Conservation (phyloP, 2,797 vertebrate genomes). For the Catharus ustulatus region DNA sequence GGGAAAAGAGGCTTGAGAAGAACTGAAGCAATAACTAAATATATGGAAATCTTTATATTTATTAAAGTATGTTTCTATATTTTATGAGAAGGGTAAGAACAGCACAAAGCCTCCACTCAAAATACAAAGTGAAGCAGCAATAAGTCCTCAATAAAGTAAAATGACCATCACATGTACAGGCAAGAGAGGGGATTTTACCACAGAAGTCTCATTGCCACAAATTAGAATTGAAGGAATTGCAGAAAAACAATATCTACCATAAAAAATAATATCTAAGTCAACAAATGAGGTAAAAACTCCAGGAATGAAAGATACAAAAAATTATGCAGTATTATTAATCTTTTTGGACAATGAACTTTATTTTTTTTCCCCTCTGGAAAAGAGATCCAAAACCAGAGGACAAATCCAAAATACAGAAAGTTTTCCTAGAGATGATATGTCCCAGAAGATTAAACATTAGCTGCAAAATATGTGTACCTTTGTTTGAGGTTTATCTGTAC, state of each 20-base stretch:
- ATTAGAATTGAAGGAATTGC: not conserved
- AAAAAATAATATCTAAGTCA: not conserved
- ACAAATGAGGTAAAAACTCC: not conserved
- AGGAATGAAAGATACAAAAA: not conserved
- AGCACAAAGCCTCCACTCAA: not conserved
- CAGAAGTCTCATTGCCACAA: not conserved
- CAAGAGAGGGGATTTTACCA: not conserved
- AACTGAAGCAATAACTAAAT: not conserved
- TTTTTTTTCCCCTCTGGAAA: not conserved
- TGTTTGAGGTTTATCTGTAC: not conserved
- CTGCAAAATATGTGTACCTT: not conserved
- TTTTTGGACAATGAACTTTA: not conserved
- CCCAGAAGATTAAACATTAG: not conserved
- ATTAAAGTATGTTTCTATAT: not conserved
- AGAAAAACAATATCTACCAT: accelerated
- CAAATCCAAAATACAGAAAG: not conserved
- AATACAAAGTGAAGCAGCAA: not conserved
- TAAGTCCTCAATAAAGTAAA: not conserved
- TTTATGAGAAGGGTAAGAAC: not conserved
- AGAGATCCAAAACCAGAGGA: accelerated
- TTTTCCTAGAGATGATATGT: not conserved
- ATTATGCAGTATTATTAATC: not conserved
- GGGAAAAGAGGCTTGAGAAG: not conserved
- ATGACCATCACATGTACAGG: not conserved
- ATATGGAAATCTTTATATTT: not conserved